phyloP scores from a whole-genome alignment of 2,113 vertebrate genomes.

The Anguilla japonica region DNA sequence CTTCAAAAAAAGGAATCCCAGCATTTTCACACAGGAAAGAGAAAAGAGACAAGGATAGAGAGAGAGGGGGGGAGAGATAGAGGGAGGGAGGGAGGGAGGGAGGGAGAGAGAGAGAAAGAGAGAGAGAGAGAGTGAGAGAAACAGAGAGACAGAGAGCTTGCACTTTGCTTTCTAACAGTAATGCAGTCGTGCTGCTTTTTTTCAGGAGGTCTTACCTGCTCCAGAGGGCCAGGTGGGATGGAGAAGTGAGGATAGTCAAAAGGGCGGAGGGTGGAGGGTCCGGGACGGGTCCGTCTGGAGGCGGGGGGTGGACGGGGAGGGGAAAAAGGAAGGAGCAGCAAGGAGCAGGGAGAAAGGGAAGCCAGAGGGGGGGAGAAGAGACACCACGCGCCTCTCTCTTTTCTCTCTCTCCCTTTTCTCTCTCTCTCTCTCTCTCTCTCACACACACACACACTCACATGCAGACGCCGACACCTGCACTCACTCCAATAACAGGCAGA shows the following conservation, averaged over 20 bases:
- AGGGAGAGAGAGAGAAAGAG: not conserved
- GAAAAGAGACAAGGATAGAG: constrained; percentile 30
- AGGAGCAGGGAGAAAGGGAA: constrained; percentile 74
- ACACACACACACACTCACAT: constrained; percentile 53
- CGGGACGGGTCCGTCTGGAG: constrained; percentile 63
- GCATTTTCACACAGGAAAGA: constrained; percentile 5
- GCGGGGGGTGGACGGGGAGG: constrained; percentile 59
- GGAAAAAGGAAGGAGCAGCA: constrained; percentile 72
- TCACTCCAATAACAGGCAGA: constrained; percentile 68
- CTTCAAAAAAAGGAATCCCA: constrained; percentile 49
- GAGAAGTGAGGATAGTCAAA: constrained; percentile 76
- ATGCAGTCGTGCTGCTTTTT: constrained; percentile 37
- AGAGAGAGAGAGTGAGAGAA: not conserved
- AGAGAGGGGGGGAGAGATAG: not conserved
- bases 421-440: constrained; percentile 46
- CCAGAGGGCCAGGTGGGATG: constrained; percentile 57
- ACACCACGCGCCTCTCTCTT: constrained; percentile 54
- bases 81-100: constrained; percentile 23
- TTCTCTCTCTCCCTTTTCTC: constrained; percentile 38
- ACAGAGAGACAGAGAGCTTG: constrained; percentile 28
- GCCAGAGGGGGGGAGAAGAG: constrained; percentile 71
- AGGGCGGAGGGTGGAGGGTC: constrained; percentile 61
- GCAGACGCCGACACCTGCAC: constrained; percentile 69
- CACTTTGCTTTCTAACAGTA: constrained; percentile 24
- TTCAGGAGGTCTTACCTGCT: constrained; percentile 65